Conservation (phyloP, 2,888 invertebrate genomes). For the Punctoribates punctum region DNA sequence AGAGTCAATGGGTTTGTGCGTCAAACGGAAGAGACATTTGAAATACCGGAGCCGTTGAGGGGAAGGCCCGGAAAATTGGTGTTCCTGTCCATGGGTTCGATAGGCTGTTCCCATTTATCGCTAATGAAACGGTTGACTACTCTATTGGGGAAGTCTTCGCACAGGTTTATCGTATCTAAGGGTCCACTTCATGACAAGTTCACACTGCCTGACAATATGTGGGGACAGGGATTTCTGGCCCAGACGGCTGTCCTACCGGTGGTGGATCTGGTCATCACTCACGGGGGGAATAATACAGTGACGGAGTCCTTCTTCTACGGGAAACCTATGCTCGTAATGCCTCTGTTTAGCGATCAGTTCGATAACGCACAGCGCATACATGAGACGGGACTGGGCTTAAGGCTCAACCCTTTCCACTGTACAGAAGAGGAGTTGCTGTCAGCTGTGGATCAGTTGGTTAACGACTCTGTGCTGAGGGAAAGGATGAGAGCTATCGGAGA, state of each 20-base stretch:
- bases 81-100: slow-evolving; percentile 35
- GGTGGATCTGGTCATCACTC: slow-evolving; percentile 43
- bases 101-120: slow-evolving; percentile 29
- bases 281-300: slow-evolving; percentile 42
- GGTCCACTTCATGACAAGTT: slow-evolving; percentile 37
- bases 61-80: slow-evolving; percentile 32
- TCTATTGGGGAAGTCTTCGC: slow-evolving; percentile 19
- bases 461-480: too few species aligned
- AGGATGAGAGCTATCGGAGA: too few species aligned
- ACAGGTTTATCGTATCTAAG: slow-evolving; percentile 39
- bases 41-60: slow-evolving; percentile 25
- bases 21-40: neutral
- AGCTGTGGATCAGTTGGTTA: too few species aligned
- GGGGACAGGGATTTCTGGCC: slow-evolving; percentile 34
- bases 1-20: neutral
- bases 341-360: slow-evolving; percentile 42
- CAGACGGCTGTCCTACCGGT: slow-evolving; percentile 32
- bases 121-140: slow-evolving; percentile 36
- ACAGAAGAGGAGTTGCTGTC: too few species aligned
- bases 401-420: neutral
- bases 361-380: slow-evolving; percentile 36
- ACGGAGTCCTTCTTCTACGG: slow-evolving; percentile 37
- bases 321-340: slow-evolving; percentile 39
- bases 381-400: slow-evolving; percentile 17
- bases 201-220: slow-evolving; percentile 41